Evolutionary conservation across 2,888 invertebrate species (phyloP).

Genomic region (Rotaria macrura): DNA sequence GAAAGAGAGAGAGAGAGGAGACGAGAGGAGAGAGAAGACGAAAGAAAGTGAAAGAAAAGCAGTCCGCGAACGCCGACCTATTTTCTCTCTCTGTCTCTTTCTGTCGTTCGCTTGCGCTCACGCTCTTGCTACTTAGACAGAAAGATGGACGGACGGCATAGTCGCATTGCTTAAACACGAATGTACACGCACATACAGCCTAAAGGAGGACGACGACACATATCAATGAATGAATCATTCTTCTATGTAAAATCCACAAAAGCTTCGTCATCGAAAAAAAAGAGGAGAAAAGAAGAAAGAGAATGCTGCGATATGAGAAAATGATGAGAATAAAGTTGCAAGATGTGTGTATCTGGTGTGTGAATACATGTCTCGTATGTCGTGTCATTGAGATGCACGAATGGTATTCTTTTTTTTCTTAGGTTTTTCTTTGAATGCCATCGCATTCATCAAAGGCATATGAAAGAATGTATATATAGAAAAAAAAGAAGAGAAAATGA

Average conservation of each 20-base stretch:
- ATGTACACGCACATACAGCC: neutral
- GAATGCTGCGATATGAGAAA: neutral
- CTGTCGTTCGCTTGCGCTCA: neutral
- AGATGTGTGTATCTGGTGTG: neutral
- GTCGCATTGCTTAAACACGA: neutral
- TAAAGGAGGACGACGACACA: neutral
- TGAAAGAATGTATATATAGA: neutral
- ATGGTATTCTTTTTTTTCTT: neutral
- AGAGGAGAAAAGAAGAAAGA: neutral
- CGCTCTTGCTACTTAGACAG: neutral
- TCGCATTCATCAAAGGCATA: neutral
- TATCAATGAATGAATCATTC: neutral
- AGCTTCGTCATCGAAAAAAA: neutral
- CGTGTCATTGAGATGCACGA: neutral
- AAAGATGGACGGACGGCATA: neutral
- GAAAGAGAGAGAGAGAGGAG: no score
- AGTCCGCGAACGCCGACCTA: neutral
- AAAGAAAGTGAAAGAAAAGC: neutral
- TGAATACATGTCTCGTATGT: neutral
- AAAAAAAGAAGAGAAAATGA: neutral
- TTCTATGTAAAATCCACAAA: neutral
- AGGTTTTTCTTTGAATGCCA: neutral
- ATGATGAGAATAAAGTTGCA: neutral
- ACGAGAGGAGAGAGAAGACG: neutral
- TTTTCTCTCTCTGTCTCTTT: neutral